These are phyloP conservation scores for Ploceus nigricollis DNA, from an alignment of 2,113 vertebrate genomes.

Conservation along the genomic window DNA sequence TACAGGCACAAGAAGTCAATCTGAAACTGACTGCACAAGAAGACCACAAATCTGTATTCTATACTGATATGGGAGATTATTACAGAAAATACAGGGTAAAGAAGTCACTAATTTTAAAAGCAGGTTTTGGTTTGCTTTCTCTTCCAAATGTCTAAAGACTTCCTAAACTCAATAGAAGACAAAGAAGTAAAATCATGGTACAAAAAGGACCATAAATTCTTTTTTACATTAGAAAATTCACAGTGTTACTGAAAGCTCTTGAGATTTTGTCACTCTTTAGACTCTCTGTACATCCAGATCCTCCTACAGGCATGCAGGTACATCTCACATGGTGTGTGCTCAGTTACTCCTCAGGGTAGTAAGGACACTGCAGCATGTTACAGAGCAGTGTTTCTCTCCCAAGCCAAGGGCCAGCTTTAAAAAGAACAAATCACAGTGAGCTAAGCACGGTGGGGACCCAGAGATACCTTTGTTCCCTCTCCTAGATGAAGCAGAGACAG, in stretches of 20 bases:
- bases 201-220: not conserved
- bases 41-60: not conserved
- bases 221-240: not conserved
- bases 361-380: not conserved
- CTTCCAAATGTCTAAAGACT: not conserved
- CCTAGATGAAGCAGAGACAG: not conserved
- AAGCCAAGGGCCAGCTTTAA: not conserved
- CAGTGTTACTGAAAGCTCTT: not conserved
- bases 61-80: not conserved
- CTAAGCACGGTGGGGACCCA: not conserved
- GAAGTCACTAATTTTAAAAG: not conserved
- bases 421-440: not conserved
- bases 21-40: not conserved
- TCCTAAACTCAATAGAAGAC: not conserved
- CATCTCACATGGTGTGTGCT: not conserved
- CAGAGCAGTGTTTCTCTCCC: not conserved
- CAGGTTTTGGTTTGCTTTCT: not conserved
- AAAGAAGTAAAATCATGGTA: not conserved
- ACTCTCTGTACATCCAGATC: not conserved
- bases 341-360: not conserved
- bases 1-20: not conserved
- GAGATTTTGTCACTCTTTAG: not conserved
- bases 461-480: not conserved
- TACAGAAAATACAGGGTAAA: not conserved
- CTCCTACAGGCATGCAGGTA: rapidly evolving